These are phyloP conservation scores for Cataglyphis rosenhaueri DNA, from an alignment of 2,888 invertebrate species.

Conservation along the genomic window DNA sequence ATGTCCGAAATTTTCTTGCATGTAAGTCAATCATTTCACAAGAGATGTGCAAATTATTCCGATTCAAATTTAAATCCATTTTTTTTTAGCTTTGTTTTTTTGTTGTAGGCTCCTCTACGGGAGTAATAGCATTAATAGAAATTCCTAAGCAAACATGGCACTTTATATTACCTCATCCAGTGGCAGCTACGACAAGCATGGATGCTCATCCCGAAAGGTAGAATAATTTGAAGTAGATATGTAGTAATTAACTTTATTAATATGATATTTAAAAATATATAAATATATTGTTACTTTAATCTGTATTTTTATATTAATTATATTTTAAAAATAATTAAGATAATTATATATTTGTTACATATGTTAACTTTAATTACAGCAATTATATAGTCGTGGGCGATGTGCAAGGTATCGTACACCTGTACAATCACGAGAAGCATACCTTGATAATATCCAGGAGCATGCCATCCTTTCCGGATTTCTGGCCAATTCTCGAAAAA, in stretches of 20 bases:
- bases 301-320: too few relatives aligned
- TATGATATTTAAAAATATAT: too few relatives aligned
- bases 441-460: conserved; percentile 61
- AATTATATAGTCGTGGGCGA: conserved; percentile 75
- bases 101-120: conserved; percentile 71
- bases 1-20: conserved; percentile 87
- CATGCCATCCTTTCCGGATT: conserved; percentile 68
- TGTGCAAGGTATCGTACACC: conserved; percentile 61
- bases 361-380: conserved; percentile 59
- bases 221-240: background rate
- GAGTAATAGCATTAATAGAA: conserved; percentile 72
- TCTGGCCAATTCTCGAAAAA: conserved; percentile 60
- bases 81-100: conserved; percentile 3
- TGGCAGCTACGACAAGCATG: conserved; percentile 69
- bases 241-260: background rate
- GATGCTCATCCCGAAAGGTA: conserved; percentile 76
- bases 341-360: too few relatives aligned
- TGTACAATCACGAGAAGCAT: conserved; percentile 72
- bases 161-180: conserved; percentile 63
- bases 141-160: conserved; percentile 70
- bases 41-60: too few relatives aligned
- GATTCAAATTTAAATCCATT: too few relatives aligned
- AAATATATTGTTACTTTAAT: too few relatives aligned
- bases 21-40: conserved; percentile 84
- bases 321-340: too few relatives aligned